Base-by-base conservation (phyloP, 1,140 invertebrate species). In the Nephotettix cincticeps region DNA sequence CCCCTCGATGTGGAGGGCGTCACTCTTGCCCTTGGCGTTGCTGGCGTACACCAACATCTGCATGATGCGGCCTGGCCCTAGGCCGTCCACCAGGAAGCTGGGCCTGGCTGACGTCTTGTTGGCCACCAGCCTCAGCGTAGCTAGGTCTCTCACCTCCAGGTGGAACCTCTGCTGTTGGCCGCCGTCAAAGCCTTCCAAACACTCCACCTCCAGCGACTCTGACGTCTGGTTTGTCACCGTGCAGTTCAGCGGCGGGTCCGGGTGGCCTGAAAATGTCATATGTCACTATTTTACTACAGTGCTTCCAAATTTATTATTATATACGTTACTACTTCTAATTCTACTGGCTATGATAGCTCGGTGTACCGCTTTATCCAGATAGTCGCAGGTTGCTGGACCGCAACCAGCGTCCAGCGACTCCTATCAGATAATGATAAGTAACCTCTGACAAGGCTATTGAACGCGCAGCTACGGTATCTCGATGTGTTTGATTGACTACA, bases 11-110 rank as follows among this genome's bases (percentile, higher is more conserved):
- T 81, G 76, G 9, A 86, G 81, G 13, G 83, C 75, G 67, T 95
- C 92, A 73, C 93, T 94, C 43, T 88, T 84, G 27, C 94, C 94
- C 79, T 94, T 95, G 27, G 90, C 88, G 81, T 96, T 96, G 43
- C 90, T 87, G 0, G 93, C 90, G 78, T 92, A 95, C 1, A 94
- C 82, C 51, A 86, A 81, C 79, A 94, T 88, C 65, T 86, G 85
- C 25, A 93, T 85, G 29, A 87, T 83, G 71, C 86, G 86, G 1
- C 90, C 91, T 0, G 91, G 84, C 56, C 88, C 87, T 19, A 94
- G 81, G 0, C 86, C 89, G 71, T 85, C 86, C 0, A 92, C 88
- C 17, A 85, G 85, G 77, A 93, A 89, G 21, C 84, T 81, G 0
- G 91, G 88, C n/a, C 83, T 80, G 69, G 83, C 86, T 19, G 88